A percentile compares a stretch with the other conserved stretches of the same genome.
Conservation (phyloP, 2,888 invertebrate species). For the Tethea ocularis region DNA sequence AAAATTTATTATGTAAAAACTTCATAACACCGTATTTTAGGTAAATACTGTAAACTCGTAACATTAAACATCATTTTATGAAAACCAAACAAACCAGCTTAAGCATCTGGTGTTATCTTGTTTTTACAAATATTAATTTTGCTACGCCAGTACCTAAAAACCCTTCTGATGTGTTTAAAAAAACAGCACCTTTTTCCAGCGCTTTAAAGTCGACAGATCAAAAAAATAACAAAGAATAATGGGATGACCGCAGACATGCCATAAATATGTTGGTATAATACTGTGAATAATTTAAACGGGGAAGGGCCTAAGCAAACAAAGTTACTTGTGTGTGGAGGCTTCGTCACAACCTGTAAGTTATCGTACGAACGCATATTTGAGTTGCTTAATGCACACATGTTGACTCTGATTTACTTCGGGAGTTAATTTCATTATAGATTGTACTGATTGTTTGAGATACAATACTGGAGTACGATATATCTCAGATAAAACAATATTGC, state of each 20-base stretch:
- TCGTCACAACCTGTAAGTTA: constrained; percentile 53
- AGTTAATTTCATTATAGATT: constrained; percentile 36
- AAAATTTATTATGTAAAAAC: no score
- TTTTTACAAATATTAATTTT: neutral
- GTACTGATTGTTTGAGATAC: constrained; percentile 25
- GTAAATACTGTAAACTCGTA: neutral
- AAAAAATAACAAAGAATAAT: constrained; percentile 51
- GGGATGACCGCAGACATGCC: constrained; percentile 54
- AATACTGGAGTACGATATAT: constrained; percentile 6
- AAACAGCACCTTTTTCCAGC: constrained; percentile 35
- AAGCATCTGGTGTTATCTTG: neutral
- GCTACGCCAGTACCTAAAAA: neutral
- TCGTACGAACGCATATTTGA: constrained; percentile 51
- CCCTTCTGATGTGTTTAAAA: constrained; percentile 10
- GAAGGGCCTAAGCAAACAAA: constrained; percentile 64
- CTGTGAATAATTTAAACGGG: constrained; percentile 59
- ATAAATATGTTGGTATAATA: constrained; percentile 64
- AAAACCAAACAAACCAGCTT: neutral
- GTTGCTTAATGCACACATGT: constrained; percentile 37
- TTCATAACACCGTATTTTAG: no score
- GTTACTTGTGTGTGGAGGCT: constrained; percentile 43
- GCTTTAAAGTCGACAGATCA: constrained; percentile 42
- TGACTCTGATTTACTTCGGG: constrained; percentile 22
- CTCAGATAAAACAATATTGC: no score
- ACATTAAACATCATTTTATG: neutral